phyloP scores from a whole-genome alignment of 30 jellyfish, hydroid and myxozoan genomes.

The Aurelia aurita complex sp. Pacific region DNA sequence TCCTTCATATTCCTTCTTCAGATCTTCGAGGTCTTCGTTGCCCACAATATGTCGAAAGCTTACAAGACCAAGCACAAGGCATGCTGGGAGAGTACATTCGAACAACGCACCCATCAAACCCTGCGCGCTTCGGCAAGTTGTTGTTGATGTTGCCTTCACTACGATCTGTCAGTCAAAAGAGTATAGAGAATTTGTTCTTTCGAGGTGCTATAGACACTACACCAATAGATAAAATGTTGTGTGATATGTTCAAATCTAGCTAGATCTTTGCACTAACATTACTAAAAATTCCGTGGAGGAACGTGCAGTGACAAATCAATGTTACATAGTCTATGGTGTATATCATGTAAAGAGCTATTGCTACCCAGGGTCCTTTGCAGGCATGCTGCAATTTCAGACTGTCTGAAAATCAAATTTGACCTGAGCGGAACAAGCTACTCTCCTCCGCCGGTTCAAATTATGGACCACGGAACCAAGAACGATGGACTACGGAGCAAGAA shows the following conservation, averaged over 20 bases:
- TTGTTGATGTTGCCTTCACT: slow-evolving; percentile 94
- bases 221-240: slow-evolving; percentile 91
- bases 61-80: slow-evolving; percentile 99
- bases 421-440: too few species aligned
- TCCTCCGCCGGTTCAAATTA: too few species aligned
- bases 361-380: too few species aligned
- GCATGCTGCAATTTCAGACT: too few species aligned
- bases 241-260: slow-evolving; percentile 95
- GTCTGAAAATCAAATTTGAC: too few species aligned
- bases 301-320: too few species aligned
- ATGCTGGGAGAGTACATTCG: slow-evolving; percentile 99
- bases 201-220: slow-evolving; percentile 93
- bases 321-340: too few species aligned
- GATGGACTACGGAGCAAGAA: too few species aligned
- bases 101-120: slow-evolving; percentile 85
- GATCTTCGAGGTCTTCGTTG: slow-evolving; percentile 98
- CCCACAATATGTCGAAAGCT: slow-evolving; percentile 93
- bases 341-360: too few species aligned
- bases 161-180: slow-evolving; percentile 93
- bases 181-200: slow-evolving; percentile 87
- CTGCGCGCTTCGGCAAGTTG: slow-evolving; percentile 95
- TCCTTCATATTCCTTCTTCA: neutral
- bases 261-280: neutral
- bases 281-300: too few species aligned
- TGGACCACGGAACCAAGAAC: too few species aligned